These are phyloP conservation scores for Lichenostomus cassidix DNA, from an alignment of 2,113 vertebrate species.

Conservation along the genomic window DNA sequence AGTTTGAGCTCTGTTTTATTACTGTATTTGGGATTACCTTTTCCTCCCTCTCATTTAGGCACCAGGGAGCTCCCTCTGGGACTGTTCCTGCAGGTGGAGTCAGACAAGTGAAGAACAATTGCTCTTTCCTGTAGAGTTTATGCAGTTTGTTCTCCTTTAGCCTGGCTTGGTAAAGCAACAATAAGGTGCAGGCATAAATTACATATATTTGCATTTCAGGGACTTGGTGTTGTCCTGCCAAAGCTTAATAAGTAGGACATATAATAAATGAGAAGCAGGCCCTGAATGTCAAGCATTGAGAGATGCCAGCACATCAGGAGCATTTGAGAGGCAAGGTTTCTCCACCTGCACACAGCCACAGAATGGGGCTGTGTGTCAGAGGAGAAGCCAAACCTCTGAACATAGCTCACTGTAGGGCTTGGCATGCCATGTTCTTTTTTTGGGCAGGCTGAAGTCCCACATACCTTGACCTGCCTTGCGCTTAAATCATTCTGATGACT, in stretches of 20 bases:
- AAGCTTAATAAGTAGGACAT: not conserved
- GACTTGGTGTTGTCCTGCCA: not conserved
- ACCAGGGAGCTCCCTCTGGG: not conserved
- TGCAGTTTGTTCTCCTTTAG: not conserved
- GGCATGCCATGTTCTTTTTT: not conserved
- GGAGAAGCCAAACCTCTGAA: conserved; percentile 25
- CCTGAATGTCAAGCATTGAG: not conserved
- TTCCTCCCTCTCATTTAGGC: not conserved
- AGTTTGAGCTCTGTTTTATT: not conserved
- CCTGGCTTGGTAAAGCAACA: not conserved
- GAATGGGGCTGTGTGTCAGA: not conserved
- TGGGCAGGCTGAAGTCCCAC: not conserved
- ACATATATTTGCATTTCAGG: conserved; percentile 5
- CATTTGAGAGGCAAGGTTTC: conserved; percentile 20
- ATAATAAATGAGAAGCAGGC: conserved; percentile 1
- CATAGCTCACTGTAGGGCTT: not conserved
- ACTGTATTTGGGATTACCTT: not conserved
- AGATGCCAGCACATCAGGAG: not conserved
- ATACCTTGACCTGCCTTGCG: conserved; percentile 38
- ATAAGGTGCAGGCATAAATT: conserved; percentile 6
- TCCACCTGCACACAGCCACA: conserved; percentile 12
- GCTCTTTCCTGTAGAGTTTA: not conserved
- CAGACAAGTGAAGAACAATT: not conserved
- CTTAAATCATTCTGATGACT: conserved; percentile 31
- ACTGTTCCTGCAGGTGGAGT: not conserved